Percentiles rank a stretch among this genome's conserved stretches.
Conservation (phyloP, 2,113 vertebrate species). For the Campylomormyrus numenius region DNA sequence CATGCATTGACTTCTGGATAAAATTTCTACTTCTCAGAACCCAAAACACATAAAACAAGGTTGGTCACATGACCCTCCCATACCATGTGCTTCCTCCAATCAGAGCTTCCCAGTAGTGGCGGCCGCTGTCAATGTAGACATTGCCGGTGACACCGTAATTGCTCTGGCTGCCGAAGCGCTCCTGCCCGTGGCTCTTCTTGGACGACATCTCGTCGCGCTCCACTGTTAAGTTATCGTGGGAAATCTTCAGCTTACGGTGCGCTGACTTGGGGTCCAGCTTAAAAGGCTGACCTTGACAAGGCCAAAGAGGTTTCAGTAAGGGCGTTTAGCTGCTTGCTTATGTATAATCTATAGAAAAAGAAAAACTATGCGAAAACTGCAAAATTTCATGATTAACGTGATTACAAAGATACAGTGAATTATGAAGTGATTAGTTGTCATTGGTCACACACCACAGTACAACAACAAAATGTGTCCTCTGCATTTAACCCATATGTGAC, state of each 20-base stretch:
- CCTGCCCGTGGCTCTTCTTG: slow-evolving; percentile 91
- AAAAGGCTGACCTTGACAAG: slow-evolving; percentile 84
- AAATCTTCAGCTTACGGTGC: slow-evolving; percentile 88
- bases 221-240: slow-evolving; percentile 92
- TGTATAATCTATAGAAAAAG: neutral
- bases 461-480: too few relatives aligned
- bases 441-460: too few relatives aligned
- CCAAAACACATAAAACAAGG: neutral
- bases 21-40: neutral
- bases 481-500: too few relatives aligned
- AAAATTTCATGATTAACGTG: neutral
- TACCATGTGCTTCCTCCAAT: slow-evolving; percentile 97
- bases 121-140: slow-evolving; percentile 92
- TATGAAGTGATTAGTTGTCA: neutral
- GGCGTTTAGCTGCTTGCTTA: neutral
- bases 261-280: slow-evolving; percentile 94
- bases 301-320: neutral
- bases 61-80: slow-evolving; percentile 23
- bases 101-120: slow-evolving; percentile 98
- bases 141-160: slow-evolving; percentile 91
- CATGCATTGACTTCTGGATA: neutral
- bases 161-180: slow-evolving; percentile 87
- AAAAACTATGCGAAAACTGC: neutral
- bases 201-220: slow-evolving; percentile 91
- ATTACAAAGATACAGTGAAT: neutral